phyloP scores from a whole-genome alignment of 2,797 vertebrate genomes.

The Neosilurus hyrtlii region DNA sequence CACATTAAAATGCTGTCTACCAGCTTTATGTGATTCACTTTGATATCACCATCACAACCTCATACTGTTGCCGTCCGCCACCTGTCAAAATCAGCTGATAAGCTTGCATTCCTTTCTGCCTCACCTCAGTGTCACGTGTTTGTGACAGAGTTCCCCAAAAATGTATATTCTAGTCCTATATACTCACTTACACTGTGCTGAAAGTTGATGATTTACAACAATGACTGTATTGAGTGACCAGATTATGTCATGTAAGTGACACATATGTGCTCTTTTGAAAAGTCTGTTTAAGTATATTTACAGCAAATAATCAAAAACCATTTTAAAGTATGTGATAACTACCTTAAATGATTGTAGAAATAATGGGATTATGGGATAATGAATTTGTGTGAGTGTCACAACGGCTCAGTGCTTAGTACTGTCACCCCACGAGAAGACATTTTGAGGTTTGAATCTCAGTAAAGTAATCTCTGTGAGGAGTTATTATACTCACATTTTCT shows the following conservation, averaged over 20 bases:
- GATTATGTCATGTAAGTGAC: conserved; percentile 4
- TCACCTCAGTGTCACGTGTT: conserved; percentile 10
- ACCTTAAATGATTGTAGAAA: neutral
- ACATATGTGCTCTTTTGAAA: neutral
- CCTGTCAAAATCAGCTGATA: conserved; percentile 31
- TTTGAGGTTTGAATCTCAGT: too few species aligned
- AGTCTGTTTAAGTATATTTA: neutral
- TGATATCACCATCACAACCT: conserved; percentile 12
- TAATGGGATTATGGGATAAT: neutral
- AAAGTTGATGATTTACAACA: neutral
- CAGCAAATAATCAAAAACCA: neutral
- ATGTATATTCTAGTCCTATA: conserved; percentile 23
- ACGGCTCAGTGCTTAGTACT: too few species aligned
- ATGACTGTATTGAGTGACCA: neutral
- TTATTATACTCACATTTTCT: too few species aligned
- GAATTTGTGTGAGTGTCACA: neutral
- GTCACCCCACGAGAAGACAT: too few species aligned
- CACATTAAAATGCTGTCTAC: conserved; percentile 45
- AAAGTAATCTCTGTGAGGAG: too few species aligned
- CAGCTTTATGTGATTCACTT: conserved; percentile 6
- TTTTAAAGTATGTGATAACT: neutral
- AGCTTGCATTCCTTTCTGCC: conserved; percentile 56
- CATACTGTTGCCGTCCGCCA: conserved; percentile 30
- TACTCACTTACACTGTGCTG: neutral
- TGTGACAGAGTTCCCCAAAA: neutral